A percentile compares a stretch with the other conserved stretches of the same genome.
Conservation (phyloP, 1,140 invertebrate genomes). For the Diorhabda sublineata region DNA sequence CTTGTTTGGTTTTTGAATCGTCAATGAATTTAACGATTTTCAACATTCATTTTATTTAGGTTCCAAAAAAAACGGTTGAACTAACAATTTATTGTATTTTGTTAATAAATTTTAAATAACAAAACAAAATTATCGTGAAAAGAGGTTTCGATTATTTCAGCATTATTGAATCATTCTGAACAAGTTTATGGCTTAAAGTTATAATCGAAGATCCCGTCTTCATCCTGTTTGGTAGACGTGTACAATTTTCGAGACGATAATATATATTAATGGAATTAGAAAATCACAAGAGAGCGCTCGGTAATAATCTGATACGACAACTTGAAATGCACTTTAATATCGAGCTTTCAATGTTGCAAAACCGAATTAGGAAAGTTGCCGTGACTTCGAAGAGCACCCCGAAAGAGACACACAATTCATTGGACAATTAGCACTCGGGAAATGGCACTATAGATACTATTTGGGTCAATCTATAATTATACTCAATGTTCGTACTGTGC, state of each 20-base stretch:
- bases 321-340: slow-evolving; percentile 12
- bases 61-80: no score
- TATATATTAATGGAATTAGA: slow-evolving; percentile 1
- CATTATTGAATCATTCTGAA: no score
- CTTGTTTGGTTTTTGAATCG: no score
- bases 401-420: slow-evolving; percentile 21
- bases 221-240: no score
- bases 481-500: slow-evolving; percentile 21
- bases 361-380: slow-evolving; percentile 22
- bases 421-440: slow-evolving; percentile 28
- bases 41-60: no score
- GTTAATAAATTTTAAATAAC: no score
- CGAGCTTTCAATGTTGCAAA: slow-evolving; percentile 18
- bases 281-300: slow-evolving; percentile 6
- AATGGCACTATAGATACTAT: slow-evolving; percentile 22
- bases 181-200: no score
- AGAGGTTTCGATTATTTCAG: no score
- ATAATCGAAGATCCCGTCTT: no score
- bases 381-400: slow-evolving; percentile 11
- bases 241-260: not conserved
- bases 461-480: slow-evolving; percentile 28
- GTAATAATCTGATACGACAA: slow-evolving; percentile 14
- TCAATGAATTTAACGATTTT: no score
- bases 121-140: no score
- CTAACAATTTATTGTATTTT: no score